phyloP scores from a whole-genome alignment of 2,113 vertebrate species.

The Cyanocitta stelleri region DNA sequence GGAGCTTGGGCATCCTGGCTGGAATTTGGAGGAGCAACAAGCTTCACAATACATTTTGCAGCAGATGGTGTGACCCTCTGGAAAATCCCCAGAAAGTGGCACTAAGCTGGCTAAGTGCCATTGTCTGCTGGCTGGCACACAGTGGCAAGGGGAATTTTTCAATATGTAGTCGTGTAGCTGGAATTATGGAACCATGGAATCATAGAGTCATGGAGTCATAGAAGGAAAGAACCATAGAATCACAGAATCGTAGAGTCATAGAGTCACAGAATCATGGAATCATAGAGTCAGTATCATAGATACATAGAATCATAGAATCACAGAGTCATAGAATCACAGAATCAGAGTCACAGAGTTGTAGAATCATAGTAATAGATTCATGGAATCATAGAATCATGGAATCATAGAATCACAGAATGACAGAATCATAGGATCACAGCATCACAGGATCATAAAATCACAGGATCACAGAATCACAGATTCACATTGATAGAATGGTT shows the following conservation, averaged over 20 bases:
- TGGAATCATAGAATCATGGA: fast-evolving
- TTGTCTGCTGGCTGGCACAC: background rate
- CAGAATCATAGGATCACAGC: fast-evolving
- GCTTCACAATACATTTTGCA: background rate
- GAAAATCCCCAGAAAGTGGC: background rate
- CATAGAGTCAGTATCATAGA: fast-evolving
- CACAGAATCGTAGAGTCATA: background rate
- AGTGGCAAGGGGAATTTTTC: background rate
- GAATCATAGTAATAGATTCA: background rate
- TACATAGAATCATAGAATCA: background rate
- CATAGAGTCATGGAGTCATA: fast-evolving
- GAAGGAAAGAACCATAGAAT: fast-evolving
- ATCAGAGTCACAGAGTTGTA: background rate
- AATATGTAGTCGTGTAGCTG: background rate
- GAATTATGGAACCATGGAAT: background rate
- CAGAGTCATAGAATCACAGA: fast-evolving
- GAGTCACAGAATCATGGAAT: background rate
- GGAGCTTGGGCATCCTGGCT: background rate
- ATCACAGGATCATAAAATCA: fast-evolving
- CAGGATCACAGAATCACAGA: too few relatives aligned
- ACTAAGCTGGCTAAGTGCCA: fast-evolving
- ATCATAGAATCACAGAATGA: fast-evolving
- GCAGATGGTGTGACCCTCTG: background rate
- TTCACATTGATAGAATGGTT: background rate
- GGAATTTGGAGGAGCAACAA: background rate